A percentile compares a stretch with the other conserved stretches of the same genome.
Conservation (phyloP, 2,113 vertebrate genomes). For the Ceyx melanurus region DNA sequence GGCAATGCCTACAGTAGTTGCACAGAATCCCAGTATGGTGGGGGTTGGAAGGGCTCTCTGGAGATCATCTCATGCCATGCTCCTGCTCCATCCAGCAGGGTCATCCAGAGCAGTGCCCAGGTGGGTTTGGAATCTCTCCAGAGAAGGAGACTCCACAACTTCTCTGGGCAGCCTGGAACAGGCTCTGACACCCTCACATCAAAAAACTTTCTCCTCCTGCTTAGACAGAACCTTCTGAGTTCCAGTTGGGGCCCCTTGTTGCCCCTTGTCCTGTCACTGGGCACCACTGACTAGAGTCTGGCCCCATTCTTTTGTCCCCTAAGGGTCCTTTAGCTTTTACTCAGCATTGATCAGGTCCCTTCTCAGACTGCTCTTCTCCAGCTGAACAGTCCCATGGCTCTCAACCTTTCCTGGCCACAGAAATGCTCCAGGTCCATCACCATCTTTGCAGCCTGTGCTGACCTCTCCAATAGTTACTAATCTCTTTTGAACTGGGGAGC, state of each 20-base stretch:
- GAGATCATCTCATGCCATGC: background rate
- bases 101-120: background rate
- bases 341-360: background rate
- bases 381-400: background rate
- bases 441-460: background rate
- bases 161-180: background rate
- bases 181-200: background rate
- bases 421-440: background rate
- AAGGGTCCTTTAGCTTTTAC: background rate
- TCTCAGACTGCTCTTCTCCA: background rate
- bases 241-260: background rate
- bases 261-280: background rate
- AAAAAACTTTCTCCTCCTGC: background rate
- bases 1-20: accelerated
- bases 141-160: background rate
- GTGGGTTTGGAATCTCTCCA: background rate
- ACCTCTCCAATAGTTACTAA: background rate
- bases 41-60: background rate
- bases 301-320: background rate
- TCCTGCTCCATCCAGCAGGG: background rate
- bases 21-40: background rate
- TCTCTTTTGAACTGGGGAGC: background rate
- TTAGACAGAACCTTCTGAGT: background rate
- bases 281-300: background rate
- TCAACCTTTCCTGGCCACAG: background rate